phyloP scores from a whole-genome alignment of 2,797 vertebrate genomes.

The Crenichthys baileyi region DNA sequence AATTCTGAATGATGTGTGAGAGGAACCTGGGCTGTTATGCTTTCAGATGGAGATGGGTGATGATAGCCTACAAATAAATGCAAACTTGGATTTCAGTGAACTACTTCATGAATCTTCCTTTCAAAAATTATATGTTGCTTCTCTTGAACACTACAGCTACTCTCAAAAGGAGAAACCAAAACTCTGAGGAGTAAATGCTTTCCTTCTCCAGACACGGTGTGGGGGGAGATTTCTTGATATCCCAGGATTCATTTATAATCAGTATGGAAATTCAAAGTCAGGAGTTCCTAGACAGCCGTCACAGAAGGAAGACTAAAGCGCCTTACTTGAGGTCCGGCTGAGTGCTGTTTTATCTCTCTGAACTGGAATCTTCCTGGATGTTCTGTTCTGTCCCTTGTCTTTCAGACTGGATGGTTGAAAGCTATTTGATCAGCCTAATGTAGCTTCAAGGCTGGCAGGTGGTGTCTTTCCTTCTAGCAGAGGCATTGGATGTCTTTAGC shows the following conservation, averaged over 20 bases:
- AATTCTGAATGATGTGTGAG: not conserved
- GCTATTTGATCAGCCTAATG: not conserved
- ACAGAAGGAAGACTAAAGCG: too few relatives aligned
- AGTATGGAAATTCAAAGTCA: too few relatives aligned
- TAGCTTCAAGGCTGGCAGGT: not conserved
- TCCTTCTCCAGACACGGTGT: too few relatives aligned
- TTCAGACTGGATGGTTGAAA: too few relatives aligned
- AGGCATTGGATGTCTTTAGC: not conserved
- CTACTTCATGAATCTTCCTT: slow-evolving; percentile 11
- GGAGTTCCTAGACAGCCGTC: too few relatives aligned
- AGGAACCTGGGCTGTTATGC: slow-evolving; percentile 13
- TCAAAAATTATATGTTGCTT: not conserved
- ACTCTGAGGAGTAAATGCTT: not conserved
- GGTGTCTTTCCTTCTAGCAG: not conserved
- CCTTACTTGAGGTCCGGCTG: too few relatives aligned
- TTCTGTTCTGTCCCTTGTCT: too few relatives aligned
- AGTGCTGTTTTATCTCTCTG: too few relatives aligned
- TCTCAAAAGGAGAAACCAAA: not conserved
- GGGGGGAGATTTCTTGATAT: too few relatives aligned
- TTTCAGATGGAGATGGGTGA: slow-evolving; percentile 10
- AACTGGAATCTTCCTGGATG: too few relatives aligned
- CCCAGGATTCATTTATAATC: too few relatives aligned
- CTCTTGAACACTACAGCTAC: not conserved
- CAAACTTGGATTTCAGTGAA: not conserved
- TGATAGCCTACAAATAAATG: not conserved